Conservation (phyloP, 2,888 invertebrate genomes). For the Drosophila anomalata region DNA sequence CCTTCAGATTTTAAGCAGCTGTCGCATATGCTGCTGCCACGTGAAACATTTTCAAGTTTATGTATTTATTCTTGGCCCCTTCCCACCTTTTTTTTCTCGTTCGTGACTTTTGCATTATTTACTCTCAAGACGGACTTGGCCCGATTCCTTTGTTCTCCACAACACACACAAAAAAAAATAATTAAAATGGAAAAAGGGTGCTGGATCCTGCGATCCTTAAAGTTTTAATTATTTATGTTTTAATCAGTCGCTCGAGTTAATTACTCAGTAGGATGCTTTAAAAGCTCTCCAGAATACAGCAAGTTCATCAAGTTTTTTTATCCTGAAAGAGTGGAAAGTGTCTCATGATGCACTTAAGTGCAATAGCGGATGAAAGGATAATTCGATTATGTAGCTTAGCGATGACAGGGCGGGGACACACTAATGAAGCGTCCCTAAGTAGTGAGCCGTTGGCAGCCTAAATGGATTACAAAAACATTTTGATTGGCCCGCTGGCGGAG, state of each 20-base stretch:
- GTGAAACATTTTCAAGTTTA: constrained; percentile 37
- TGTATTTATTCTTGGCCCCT: constrained; percentile 23
- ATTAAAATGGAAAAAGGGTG: constrained; percentile 13
- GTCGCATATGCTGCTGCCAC: constrained; percentile 38
- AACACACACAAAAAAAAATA: constrained; percentile 8
- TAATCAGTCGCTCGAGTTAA: constrained; percentile 65
- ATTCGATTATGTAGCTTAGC: constrained; percentile 18
- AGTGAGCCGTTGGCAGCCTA: constrained; percentile 46
- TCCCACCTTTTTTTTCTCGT: neutral
- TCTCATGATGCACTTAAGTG: constrained; percentile 26
- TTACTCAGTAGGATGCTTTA: constrained; percentile 37
- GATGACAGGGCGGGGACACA: constrained; percentile 24
- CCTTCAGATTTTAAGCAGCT: neutral
- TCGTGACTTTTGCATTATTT: constrained; percentile 32
- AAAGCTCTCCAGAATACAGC: constrained; percentile 19
- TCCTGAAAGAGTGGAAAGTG: neutral
- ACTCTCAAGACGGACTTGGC: constrained; percentile 31
- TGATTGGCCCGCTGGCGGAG: constrained; percentile 39
- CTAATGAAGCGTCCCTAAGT: constrained; percentile 56
- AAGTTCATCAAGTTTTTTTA: constrained; percentile 25
- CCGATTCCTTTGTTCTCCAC: constrained; percentile 39
- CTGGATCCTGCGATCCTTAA: constrained; percentile 36
- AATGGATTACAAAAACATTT: constrained; percentile 66
- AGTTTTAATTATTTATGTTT: constrained; percentile 67
- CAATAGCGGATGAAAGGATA: constrained; percentile 4